phyloP scores from a whole-genome alignment of 1,140 invertebrate genomes.

The Spodoptera frugiperda region DNA sequence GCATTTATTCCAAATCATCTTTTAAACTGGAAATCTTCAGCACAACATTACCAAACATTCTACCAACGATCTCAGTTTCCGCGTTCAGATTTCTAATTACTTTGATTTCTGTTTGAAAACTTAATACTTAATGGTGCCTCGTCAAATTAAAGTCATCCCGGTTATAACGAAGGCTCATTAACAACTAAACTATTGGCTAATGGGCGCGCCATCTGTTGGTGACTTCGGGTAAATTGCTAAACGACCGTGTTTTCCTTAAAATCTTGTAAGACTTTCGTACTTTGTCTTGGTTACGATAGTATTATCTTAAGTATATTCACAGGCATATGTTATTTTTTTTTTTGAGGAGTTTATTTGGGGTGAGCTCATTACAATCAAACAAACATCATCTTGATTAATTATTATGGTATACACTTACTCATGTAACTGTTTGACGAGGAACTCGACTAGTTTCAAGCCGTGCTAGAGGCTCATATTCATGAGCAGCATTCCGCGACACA shows the following conservation, averaged over 20 bases:
- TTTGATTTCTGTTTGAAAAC: slow-evolving; percentile 18
- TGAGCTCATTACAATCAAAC: too few relatives aligned
- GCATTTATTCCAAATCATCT: too few relatives aligned
- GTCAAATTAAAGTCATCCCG: not conserved
- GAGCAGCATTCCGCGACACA: too few relatives aligned
- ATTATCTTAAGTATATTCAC: not conserved
- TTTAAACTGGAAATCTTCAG: not conserved
- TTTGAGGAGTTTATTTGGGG: too few relatives aligned
- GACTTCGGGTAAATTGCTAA: slow-evolving; percentile 17
- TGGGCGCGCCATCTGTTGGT: slow-evolving; percentile 13
- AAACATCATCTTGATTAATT: too few relatives aligned
- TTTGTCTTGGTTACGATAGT: not conserved
- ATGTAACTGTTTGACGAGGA: too few relatives aligned
- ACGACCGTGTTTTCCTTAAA: not conserved
- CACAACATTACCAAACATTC: not conserved
- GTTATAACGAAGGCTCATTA: not conserved
- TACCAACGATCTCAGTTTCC: not conserved
- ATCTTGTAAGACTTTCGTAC: not conserved
- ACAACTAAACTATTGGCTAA: not conserved
- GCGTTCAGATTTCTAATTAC: not conserved
- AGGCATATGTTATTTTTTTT: too few relatives aligned
- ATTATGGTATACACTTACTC: too few relatives aligned
- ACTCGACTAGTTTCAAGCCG: too few relatives aligned
- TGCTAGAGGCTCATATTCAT: too few relatives aligned
- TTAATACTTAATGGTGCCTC: not conserved